Conservation (phyloP, 2,797 vertebrate genomes). For the Platalea minor region DNA sequence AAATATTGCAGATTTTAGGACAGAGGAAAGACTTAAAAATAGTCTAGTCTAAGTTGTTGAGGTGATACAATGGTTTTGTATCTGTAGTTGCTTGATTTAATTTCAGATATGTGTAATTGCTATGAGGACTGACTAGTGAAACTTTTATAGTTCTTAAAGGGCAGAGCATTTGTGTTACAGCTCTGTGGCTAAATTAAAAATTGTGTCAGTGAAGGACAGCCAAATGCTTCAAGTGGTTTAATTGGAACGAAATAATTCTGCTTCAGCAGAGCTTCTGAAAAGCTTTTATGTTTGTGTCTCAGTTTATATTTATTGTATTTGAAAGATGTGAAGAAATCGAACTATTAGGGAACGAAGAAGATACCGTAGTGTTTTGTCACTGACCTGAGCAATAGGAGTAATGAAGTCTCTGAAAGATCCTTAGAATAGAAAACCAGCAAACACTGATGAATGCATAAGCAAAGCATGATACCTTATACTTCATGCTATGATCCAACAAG, state of each 20-base stretch:
- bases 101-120: slow-evolving; percentile 41
- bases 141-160: neutral
- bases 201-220: neutral
- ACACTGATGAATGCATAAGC: neutral
- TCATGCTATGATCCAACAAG: neutral
- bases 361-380: neutral
- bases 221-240: slow-evolving; percentile 9
- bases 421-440: neutral
- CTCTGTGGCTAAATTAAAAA: slow-evolving; percentile 27
- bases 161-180: slow-evolving; percentile 5
- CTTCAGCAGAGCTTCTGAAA: neutral
- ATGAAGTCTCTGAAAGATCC: neutral
- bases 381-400: neutral
- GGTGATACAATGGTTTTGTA: slow-evolving; percentile 7
- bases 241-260: neutral
- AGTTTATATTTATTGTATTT: neutral
- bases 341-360: neutral
- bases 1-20: slow-evolving; percentile 37
- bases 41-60: neutral
- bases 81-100: slow-evolving; percentile 34
- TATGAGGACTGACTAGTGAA: slow-evolving; percentile 19
- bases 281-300: neutral
- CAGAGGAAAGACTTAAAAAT: slow-evolving; percentile 17
- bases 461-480: neutral
- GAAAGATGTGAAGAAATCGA: neutral